Base-by-base conservation (phyloP, 2,888 invertebrate genomes). In the Urechis unicinctus region DNA sequence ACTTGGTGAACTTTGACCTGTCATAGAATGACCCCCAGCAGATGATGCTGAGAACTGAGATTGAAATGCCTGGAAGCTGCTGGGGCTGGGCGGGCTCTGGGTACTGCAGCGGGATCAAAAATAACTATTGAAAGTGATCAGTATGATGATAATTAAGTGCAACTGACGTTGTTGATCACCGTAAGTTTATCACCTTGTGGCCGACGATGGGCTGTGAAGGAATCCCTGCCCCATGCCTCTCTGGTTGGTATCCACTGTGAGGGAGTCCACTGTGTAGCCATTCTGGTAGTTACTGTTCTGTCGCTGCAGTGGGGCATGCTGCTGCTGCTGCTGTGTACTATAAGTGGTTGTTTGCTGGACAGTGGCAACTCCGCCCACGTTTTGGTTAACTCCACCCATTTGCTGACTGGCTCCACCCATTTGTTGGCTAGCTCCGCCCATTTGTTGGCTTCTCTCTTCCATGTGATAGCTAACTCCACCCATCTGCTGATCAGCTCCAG, bases 231-330 rank as follows among this genome's bases (percentile, higher is more conserved):
- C 53, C 59, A 66, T 47, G 60, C 61, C 62, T 36, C 61, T 59
- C 4, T 61, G 60, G 50, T 65, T 64, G 36, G 70, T 72, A 56
- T 70, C 70, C 2, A 72, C 68, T 43, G 68, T 68, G n/a, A 72
- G 66, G 5, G 63, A 58, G 22, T 67, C 65, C 47, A 63, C 29
- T 22, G 28, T 26, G 52, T 26, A n/a, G 26, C 54, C 54, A 25
- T 54, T 54, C 49, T 54, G 54, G 13, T 49, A 21, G 28, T 21
- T 42, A 29, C 41, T 30, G 13, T 6, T 5, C 4, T 22, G 5
- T 6, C 21, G 13, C n/a, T 36, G 36, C 17, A 13, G 36, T 36
- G 9, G 36, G 17, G 17, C 36, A 36, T 13, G 17, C 36, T 9
- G 17, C 36, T 36, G 36, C 36, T 36, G 36, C 9, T 36, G 36